Percentiles rank a stretch among this genome's conserved stretches.
Conservation (phyloP, 2,797 vertebrate genomes). For the Pyrrhura leucotis region DNA sequence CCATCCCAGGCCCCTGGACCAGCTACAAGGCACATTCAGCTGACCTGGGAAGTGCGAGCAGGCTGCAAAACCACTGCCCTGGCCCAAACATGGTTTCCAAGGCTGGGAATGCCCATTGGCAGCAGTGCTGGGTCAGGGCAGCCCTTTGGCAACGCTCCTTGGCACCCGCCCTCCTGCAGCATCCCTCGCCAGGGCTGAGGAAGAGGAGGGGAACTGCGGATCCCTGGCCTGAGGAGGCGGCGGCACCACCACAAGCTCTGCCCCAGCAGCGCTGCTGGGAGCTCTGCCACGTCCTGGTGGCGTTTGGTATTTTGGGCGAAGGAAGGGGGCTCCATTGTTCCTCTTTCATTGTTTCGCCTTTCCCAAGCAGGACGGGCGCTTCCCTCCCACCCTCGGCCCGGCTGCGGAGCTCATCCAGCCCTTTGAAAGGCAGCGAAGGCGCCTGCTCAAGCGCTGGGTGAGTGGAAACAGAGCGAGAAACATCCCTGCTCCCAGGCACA, state of each 20-base stretch:
- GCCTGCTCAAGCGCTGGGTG: accelerated
- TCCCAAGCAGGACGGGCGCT: neutral
- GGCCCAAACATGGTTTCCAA: neutral
- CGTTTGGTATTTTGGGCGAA: neutral
- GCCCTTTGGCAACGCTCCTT: neutral
- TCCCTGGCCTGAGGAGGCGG: neutral
- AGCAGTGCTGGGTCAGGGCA: neutral
- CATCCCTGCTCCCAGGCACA: accelerated
- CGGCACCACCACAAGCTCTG: neutral
- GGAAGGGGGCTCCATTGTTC: conserved; percentile 59
- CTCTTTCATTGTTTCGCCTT: conserved; percentile 33
- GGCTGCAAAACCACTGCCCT: neutral
- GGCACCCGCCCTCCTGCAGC: neutral
- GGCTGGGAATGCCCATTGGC: neutral
- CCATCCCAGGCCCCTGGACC: neutral
- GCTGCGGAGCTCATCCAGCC: neutral
- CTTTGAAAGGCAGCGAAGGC: neutral
- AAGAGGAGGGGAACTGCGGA: neutral
- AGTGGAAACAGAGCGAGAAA: accelerated
- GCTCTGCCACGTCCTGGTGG: neutral
- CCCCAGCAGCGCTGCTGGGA: neutral
- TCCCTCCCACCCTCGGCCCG: conserved; percentile 25
- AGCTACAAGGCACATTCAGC: neutral
- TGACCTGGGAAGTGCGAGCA: neutral
- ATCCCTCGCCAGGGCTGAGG: neutral